Evolutionary conservation across 2,888 invertebrate species (phyloP), one percentile per base, ranked within the genome.

Genomic region (Orgyia antiqua): DNA sequence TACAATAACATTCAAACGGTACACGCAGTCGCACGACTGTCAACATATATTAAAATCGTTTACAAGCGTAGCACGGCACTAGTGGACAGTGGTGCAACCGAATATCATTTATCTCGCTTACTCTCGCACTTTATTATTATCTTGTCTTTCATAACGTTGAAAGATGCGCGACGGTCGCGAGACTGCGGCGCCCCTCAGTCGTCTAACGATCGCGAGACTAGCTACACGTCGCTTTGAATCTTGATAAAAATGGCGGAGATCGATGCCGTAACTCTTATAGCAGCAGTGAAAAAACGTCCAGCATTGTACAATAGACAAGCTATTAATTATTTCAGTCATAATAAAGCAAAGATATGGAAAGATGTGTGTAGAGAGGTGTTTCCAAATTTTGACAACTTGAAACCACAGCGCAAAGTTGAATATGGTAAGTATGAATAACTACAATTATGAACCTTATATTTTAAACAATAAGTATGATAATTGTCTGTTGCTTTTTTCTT

Each of bases 341-440:
- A 60, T 27, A 64, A 59, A 31, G 46, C 58, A 15, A 74, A 67
- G 32, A 42, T 61, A 7, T 76, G 75, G 74, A 48, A 47, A 5
- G 70, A 68, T 10, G 58, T 71, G 7, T 63, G 68, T 34, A 46
- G 45, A 27, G 72, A 72, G 24, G 59, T 74, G n/a, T 51, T 51
- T 23, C 33, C 46, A 2, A 51, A 52, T 29, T 74, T 68, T 67
- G 66, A 65, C 0, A 31, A 48, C 17, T 40, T 72, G 43, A 51
- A 48, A 12, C 47, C 64, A 10, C 59, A 67, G 21, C 53, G 65
- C 25, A 65, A 57, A 36, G 51, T 68, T n/a, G 67, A 68, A 48
- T 53, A 48, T 34, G 58, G 68, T 67, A 39, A 42, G 64, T 56
- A 32, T 24, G 4, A 15, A 15, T n/a, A n/a, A n/a, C n/a, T n/a